Evolutionary conservation across 2,113 vertebrate genomes (phyloP), one percentile per base, ranked within the genome.

Genomic region (Macrotus californicus): DNA sequence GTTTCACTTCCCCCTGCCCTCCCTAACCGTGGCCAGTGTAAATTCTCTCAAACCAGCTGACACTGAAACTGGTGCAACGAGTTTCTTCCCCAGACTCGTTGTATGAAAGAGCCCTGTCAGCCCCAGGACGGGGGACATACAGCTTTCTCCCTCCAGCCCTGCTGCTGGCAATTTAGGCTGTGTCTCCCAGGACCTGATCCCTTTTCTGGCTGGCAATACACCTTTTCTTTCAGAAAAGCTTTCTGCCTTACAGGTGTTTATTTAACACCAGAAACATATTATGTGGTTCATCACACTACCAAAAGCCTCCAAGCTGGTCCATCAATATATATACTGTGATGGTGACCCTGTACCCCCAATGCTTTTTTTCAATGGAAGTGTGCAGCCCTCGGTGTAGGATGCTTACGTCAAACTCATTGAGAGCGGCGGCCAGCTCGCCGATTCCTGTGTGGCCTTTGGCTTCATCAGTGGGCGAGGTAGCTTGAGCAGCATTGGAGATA

Each of bases 351-450:
- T 41, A 43, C 7, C 41, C 67, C 26, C 29, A 52, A 7, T 18
- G 31, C 1, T 41, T 48, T 39, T 73, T 46, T 46, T 50, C 24
- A 54, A 1, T 11, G 24, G 22, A 91, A 81, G 21, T 1, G 2
- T 6, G 36, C 1, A 39, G 4, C 13, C 36, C 16, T 46, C 16
- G n/a, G 9, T 39, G 24, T 3, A 31, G 0, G 41, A 94, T 95
- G 98, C 99, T 99, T 98, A 99, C 99, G 76, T 99, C 99, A 87
- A 99, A 99, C 96, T 99, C 99, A 95, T 99, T 99, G 97, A 99
- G 98, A 15, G 99, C 99, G 19, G 99, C 99, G 5, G 99, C 99
- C 41, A 99, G 98, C 85, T 99, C 99, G 18, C 99, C 99, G 3
- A 99, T 99, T 95, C 99, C 99, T 4, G 99, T 99, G 93, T 99